A percentile compares a stretch with the other conserved stretches of the same genome.
These are phyloP conservation scores for Melieria omissa DNA, from an alignment of 2,888 invertebrate genomes.

Conservation along the genomic window DNA sequence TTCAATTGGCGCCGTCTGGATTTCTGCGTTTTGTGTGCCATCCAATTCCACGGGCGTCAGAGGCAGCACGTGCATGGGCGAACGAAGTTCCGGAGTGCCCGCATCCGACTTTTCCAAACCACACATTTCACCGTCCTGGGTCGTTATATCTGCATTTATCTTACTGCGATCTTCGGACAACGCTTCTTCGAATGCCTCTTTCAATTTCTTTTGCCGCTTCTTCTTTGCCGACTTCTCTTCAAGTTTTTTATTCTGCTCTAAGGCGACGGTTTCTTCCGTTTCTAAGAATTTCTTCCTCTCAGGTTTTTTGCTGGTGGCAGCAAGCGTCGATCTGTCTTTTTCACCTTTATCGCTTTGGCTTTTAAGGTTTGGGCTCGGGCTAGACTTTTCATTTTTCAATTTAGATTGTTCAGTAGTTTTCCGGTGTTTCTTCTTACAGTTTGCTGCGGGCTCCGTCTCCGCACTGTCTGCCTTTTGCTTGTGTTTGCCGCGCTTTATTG, in stretches of 20 bases:
- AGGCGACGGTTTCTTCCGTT: slow-evolving; percentile 22
- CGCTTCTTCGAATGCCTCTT: slow-evolving; percentile 48
- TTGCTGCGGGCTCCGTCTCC: no score
- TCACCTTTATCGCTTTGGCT: slow-evolving; percentile 10
- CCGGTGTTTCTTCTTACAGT: slow-evolving; percentile 12
- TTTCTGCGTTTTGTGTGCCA: not conserved
- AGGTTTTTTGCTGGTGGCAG: slow-evolving; percentile 21
- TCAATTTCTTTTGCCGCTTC: slow-evolving; percentile 47
- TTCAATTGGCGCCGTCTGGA: slow-evolving; percentile 23
- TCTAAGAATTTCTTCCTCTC: slow-evolving; percentile 37
- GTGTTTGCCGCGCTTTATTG: slow-evolving; percentile 25
- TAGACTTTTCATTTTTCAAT: slow-evolving; percentile 21
- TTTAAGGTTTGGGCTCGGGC: slow-evolving; percentile 20
- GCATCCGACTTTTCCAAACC: no score
- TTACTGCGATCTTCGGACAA: slow-evolving; percentile 36
- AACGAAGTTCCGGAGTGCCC: no score
- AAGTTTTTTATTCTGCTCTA: slow-evolving; percentile 12
- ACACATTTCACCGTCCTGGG: not conserved
- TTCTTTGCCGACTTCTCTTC: slow-evolving; percentile 46
- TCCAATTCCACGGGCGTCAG: not conserved
- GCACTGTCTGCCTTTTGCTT: slow-evolving; percentile 10
- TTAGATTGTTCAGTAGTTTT: slow-evolving; percentile 15
- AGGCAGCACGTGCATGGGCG: no score
- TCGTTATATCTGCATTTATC: not conserved
- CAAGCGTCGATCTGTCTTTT: not conserved